These are phyloP conservation scores for Trachymyrmex cornetzi DNA, from an alignment of 1,140 invertebrate species.

Conservation along the genomic window DNA sequence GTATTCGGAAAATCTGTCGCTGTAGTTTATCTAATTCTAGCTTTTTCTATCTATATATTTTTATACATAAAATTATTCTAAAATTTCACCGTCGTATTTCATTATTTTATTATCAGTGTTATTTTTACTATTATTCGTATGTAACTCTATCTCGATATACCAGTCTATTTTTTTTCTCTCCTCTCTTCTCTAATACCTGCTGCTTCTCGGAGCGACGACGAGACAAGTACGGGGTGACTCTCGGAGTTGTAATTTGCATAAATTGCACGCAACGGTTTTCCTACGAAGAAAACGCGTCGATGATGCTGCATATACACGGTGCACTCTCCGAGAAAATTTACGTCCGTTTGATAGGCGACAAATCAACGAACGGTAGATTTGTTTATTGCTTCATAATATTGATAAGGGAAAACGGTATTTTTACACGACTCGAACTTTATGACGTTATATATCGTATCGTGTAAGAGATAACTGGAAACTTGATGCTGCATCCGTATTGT, in stretches of 20 bases:
- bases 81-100: neutral
- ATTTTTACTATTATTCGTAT: neutral
- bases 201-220: constrained; percentile 34
- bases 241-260: constrained; percentile 59
- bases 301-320: neutral
- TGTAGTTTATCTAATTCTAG: neutral
- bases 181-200: constrained; percentile 41
- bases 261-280: constrained; percentile 28
- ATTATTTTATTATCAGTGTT: neutral
- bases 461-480: neutral
- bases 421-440: neutral
- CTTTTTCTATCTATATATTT: neutral
- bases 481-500: neutral
- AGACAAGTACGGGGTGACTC: constrained; percentile 34
- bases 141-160: neutral
- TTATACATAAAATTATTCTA: neutral
- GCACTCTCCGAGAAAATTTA: constrained; percentile 18
- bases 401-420: neutral
- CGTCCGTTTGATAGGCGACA: constrained; percentile 16
- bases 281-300: constrained; percentile 38
- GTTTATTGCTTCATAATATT: constrained; percentile 22
- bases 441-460: neutral
- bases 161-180: constrained; percentile 3
- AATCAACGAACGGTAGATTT: constrained; percentile 45
- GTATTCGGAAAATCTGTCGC: neutral